Evolutionary conservation across 1,140 invertebrate species (phyloP).

Genomic region (Procambarus clarkii): DNA sequence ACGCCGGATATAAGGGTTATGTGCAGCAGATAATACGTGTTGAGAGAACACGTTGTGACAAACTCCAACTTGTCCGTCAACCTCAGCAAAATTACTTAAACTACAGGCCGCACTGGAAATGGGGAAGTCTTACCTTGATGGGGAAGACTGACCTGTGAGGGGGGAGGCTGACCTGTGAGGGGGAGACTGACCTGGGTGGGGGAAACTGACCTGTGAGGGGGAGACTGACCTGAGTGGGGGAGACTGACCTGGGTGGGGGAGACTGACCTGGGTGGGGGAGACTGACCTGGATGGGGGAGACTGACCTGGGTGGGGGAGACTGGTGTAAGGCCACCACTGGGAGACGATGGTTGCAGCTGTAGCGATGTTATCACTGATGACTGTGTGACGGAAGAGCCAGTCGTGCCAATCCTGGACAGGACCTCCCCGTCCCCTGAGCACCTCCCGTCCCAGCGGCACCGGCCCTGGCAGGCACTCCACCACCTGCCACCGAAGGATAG

Average conservation of each 20-base stretch:
- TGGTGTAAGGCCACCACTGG: constrained; percentile 63
- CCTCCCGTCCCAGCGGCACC: constrained; percentile 35
- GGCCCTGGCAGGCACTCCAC: constrained; percentile 67
- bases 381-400: constrained; percentile 62
- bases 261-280: neutral
- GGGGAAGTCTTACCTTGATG: neutral
- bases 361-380: constrained; percentile 1
- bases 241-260: neutral
- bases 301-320: neutral
- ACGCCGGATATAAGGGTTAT: too few species aligned
- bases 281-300: neutral
- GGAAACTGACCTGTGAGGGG: neutral
- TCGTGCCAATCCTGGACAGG: constrained; percentile 50
- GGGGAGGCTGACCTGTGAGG: neutral
- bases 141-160: neutral
- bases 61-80: too few species aligned
- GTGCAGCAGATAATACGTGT: too few species aligned
- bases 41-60: too few species aligned
- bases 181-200: neutral
- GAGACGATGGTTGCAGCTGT: neutral
- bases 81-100: too few species aligned
- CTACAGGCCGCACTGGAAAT: too few species aligned
- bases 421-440: constrained; percentile 49
- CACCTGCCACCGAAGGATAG: constrained; percentile 4
- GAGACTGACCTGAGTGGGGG: neutral